Evolutionary conservation across 2,888 invertebrate genomes (phyloP).

Genomic region (Drosophila rellima): DNA sequence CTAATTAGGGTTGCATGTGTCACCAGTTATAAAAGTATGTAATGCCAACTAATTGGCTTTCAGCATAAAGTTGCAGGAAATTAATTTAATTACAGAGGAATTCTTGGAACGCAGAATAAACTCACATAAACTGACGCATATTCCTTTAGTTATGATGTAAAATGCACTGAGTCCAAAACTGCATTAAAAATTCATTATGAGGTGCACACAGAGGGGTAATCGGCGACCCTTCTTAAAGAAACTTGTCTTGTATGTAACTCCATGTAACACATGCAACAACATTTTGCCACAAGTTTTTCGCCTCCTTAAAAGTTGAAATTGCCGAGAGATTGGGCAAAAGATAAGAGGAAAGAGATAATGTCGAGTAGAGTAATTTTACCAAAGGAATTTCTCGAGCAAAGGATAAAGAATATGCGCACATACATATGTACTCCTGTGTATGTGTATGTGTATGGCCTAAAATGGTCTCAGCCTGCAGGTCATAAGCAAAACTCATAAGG

Average conservation of each 20-base stretch:
- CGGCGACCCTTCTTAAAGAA: conserved; percentile 30
- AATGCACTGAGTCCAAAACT: conserved; percentile 47
- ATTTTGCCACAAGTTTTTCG: conserved; percentile 19
- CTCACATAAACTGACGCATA: conserved; percentile 5
- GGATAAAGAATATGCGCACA: conserved; percentile 9
- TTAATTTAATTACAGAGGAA: conserved; percentile 57
- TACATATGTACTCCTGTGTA: not conserved
- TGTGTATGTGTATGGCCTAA: conserved; percentile 19
- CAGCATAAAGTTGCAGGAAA: conserved; percentile 47
- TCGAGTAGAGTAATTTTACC: not conserved
- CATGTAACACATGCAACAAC: conserved; percentile 16
- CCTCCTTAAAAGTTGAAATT: conserved; percentile 10
- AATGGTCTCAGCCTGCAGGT: conserved; percentile 58
- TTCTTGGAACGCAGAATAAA: conserved; percentile 1
- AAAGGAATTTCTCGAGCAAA: conserved; percentile 7
- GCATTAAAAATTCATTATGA: conserved; percentile 73
- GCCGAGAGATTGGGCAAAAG: not conserved
- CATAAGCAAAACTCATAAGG: conserved; percentile 57
- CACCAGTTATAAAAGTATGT: conserved; percentile 37
- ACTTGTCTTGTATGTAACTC: conserved; percentile 45
- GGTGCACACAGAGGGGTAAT: conserved; percentile 50
- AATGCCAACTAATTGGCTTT: conserved; percentile 56
- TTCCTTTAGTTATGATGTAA: conserved; percentile 23
- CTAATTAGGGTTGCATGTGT: conserved; percentile 46
- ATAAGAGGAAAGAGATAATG: not conserved